Evolutionary conservation across 2,113 vertebrate genomes (phyloP), one percentile per base, ranked within the genome.

Genomic region (Zosterops pallidus): DNA sequence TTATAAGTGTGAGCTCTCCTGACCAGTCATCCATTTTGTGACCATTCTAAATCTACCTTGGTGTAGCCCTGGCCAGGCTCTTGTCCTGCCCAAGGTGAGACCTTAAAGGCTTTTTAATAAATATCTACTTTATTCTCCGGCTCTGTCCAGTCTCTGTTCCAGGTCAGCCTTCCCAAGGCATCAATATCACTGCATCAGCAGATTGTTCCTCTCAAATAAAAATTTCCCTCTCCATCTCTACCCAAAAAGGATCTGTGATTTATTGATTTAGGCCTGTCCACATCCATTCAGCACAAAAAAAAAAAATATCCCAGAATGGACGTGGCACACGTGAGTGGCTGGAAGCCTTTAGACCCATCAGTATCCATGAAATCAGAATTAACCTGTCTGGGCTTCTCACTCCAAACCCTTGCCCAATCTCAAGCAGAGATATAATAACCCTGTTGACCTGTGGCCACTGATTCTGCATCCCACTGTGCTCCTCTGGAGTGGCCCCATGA

Each of bases 401-500:
- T 87, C 33, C 33, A 76, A 57, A 4, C 33, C 83, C 63, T 37
- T 92, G 42, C 21, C 78, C 85, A 76, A 57, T 29, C 53, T 50
- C 50, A 53, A 67, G 47, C 39, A 39, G 89, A 23, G 10, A 47
- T 16, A 0, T n/a, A 71, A 50, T 11, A 75, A 35, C 21, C 16
- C 0, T 33, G 46, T 7, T 89, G 91, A 95, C 74, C 95, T 63
- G 59, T 13, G 47, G 41, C 94, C 95, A 77, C 83, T 96, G 93
- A 60, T 94, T 63, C 87, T 72, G 35, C 77, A n/a, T 70, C 78
- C 68, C 60, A 7, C 86, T 1, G 39, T 5, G 72, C 29, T 69
- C 65, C 91, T 95, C 70, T 16, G 74, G 92, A 50, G 72, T 13
- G 92, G 89, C 89, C 76, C 80, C 91, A 39, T 84, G 81, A n/a